Evolutionary conservation across 53 echinoderm and acorn worm species (phyloP).

Genomic region (Crossaster papposus): DNA sequence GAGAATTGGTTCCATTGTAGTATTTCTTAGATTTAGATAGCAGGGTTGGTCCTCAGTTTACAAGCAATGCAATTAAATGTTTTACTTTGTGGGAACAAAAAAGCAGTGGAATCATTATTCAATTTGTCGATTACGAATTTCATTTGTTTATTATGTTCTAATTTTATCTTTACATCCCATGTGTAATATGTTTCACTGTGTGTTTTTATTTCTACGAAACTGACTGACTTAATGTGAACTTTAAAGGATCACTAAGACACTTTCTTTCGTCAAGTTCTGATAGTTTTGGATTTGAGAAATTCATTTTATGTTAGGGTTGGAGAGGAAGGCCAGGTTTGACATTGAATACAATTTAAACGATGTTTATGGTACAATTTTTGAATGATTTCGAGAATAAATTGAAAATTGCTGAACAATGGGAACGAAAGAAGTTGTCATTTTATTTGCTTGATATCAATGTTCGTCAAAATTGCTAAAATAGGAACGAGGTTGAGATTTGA

Average conservation of each 20-base stretch:
- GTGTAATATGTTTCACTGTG: too few relatives aligned
- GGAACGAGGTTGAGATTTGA: too few relatives aligned
- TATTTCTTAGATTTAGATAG: not conserved
- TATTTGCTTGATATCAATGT: too few relatives aligned
- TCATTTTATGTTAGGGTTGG: not conserved
- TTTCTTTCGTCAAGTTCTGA: not conserved
- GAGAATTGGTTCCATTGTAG: not conserved
- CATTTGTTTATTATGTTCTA: not conserved
- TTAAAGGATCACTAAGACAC: not conserved
- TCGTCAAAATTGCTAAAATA: too few relatives aligned
- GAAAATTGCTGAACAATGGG: too few relatives aligned
- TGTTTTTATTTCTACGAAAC: not conserved
- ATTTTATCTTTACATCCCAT: too few relatives aligned
- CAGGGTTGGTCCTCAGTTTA: slow-evolving; percentile 19
- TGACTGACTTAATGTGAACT: not conserved
- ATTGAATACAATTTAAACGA: not conserved
- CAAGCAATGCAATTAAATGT: slow-evolving; percentile 39
- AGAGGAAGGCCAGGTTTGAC: not conserved
- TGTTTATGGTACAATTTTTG: not conserved
- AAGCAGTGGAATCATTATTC: not conserved
- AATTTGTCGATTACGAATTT: not conserved
- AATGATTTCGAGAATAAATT: too few relatives aligned
- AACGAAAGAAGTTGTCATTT: too few relatives aligned
- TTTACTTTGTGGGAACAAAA: not conserved
- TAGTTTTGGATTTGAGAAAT: not conserved